Evolutionary conservation across 2,113 vertebrate genomes (phyloP).

Genomic region (Notothenia coriiceps): DNA sequence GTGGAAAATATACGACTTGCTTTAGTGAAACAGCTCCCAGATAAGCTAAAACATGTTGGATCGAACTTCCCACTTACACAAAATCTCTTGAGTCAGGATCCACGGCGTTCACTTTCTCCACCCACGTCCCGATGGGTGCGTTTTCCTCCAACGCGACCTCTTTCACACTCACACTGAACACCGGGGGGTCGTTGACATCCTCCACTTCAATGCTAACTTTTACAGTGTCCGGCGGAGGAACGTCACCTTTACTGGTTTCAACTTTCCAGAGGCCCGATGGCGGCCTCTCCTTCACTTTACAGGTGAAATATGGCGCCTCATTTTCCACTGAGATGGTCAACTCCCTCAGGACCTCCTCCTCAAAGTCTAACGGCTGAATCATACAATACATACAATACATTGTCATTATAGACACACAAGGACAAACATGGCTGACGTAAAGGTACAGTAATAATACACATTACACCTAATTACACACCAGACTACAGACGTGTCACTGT

Average conservation of each 20-base stretch:
- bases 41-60: neutral
- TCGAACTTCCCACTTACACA: constrained; percentile 48
- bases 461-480: neutral
- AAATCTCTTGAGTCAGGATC: constrained; percentile 58
- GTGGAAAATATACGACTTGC: neutral
- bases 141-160: constrained; percentile 50
- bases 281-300: constrained; percentile 52
- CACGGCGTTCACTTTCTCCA: constrained; percentile 49
- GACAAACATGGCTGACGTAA: neutral
- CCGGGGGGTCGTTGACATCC: constrained; percentile 59
- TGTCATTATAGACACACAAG: neutral
- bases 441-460: neutral
- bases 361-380: constrained; percentile 67
- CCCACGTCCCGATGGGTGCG: constrained; percentile 28
- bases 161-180: constrained; percentile 16
- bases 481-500: neutral
- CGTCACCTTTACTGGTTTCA: neutral
- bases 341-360: constrained; percentile 31
- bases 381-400: neutral
- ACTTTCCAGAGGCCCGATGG: constrained; percentile 58
- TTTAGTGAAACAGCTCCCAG: neutral
- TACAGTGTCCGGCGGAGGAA: neutral
- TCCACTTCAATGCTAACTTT: constrained; percentile 54
- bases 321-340: constrained; percentile 65
- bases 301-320: constrained; percentile 50